phyloP scores from a whole-genome alignment of 2,888 invertebrate genomes.

The Drosophila paramelanica region DNA sequence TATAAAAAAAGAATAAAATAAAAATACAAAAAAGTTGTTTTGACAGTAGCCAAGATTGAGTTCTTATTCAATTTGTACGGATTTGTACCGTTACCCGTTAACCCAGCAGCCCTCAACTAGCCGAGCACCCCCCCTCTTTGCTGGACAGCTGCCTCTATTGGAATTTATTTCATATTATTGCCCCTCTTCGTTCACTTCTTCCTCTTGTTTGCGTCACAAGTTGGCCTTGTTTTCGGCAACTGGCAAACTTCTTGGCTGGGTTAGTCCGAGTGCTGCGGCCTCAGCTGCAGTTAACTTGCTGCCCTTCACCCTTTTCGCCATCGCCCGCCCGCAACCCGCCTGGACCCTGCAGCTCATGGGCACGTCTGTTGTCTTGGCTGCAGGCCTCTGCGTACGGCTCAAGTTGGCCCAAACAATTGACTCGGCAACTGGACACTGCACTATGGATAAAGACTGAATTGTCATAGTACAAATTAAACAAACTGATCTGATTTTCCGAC shows the following conservation, averaged over 20 bases:
- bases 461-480: too few species aligned
- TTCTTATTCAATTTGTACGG: slow-evolving; percentile 79
- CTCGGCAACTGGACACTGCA: slow-evolving; percentile 25
- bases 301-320: background rate
- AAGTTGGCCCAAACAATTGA: slow-evolving; percentile 41
- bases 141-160: slow-evolving; percentile 30
- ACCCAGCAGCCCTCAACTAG: background rate
- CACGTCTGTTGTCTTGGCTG: slow-evolving; percentile 46
- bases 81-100: slow-evolving; percentile 54
- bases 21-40: slow-evolving; percentile 54
- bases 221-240: slow-evolving; percentile 71
- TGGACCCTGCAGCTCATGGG: background rate
- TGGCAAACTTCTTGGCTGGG: slow-evolving; percentile 53
- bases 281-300: slow-evolving; percentile 76
- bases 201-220: slow-evolving; percentile 49
- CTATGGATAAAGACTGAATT: background rate
- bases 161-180: slow-evolving; percentile 77
- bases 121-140: background rate
- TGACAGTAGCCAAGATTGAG: slow-evolving; percentile 78
- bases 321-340: background rate
- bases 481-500: too few species aligned
- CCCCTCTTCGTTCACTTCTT: slow-evolving; percentile 19
- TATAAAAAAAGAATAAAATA: background rate
- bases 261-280: slow-evolving; percentile 47
- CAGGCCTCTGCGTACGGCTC: slow-evolving; percentile 45